Evolutionary conservation across 2,113 vertebrate species (phyloP).

Genomic region (Arizona elegans): DNA sequence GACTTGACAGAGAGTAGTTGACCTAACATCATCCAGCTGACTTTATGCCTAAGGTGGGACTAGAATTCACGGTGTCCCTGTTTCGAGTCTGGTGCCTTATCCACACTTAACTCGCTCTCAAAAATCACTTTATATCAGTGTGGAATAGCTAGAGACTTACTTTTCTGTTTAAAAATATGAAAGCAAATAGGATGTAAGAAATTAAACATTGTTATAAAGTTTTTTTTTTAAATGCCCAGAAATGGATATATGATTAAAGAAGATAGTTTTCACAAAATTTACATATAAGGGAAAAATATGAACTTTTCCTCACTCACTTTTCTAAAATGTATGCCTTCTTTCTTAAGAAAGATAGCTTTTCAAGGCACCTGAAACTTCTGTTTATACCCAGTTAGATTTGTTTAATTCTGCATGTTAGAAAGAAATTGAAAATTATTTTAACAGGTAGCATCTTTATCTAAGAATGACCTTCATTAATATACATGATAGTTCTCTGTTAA

Average conservation of each 20-base stretch:
- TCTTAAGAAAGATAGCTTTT: slow-evolving; percentile 26
- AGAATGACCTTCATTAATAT: slow-evolving; percentile 23
- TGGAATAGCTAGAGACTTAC: not conserved
- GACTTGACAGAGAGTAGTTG: too few relatives aligned
- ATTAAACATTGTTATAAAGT: not conserved
- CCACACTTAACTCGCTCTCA: too few relatives aligned
- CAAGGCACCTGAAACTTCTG: not conserved
- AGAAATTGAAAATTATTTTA: slow-evolving; percentile 18
- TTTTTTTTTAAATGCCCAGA: not conserved
- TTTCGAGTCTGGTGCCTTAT: too few relatives aligned
- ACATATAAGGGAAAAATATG: not conserved
- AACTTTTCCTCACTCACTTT: not conserved
- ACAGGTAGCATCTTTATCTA: not conserved
- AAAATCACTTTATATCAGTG: not conserved
- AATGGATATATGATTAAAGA: not conserved
- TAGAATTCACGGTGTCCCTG: too few relatives aligned
- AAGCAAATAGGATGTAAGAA: not conserved
- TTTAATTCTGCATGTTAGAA: slow-evolving; percentile 12
- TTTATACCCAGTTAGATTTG: slow-evolving; percentile 28
- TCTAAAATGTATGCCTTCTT: slow-evolving; percentile 23
- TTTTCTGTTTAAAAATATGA: not conserved
- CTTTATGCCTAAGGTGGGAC: too few relatives aligned
- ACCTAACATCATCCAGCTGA: too few relatives aligned
- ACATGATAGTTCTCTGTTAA: not conserved
- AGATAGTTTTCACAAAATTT: not conserved